phyloP scores from a whole-genome alignment of 2,113 vertebrate species.

The Pterophyllum scalare region DNA sequence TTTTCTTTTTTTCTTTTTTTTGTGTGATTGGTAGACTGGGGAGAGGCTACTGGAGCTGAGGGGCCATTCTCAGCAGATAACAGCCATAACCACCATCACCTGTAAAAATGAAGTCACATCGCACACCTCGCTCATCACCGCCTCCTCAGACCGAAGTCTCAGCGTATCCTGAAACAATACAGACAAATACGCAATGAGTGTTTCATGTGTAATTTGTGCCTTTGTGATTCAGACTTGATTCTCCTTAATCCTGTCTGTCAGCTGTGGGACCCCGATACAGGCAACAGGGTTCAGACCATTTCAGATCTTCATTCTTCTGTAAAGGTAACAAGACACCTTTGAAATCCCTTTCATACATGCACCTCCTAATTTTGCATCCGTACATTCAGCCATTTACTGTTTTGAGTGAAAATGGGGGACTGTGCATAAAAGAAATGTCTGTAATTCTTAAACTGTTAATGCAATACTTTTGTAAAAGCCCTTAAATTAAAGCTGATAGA shows the following conservation, averaged over 20 bases:
- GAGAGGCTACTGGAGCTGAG: conserved; percentile 89
- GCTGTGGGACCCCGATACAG: conserved; percentile 90
- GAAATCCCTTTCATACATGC: neutral
- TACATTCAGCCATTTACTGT: neutral
- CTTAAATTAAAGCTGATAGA: neutral
- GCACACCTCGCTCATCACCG: conserved; percentile 85
- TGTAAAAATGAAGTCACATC: conserved; percentile 63
- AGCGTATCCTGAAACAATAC: conserved; percentile 87
- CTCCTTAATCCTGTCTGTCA: conserved; percentile 78
- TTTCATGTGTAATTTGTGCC: neutral
- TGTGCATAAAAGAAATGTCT: neutral
- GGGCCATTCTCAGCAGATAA: conserved; percentile 94
- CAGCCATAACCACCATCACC: conserved; percentile 85
- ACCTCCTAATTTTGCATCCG: neutral
- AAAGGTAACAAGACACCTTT: conserved; percentile 82
- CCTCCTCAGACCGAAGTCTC: conserved; percentile 92
- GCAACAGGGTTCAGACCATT: conserved; percentile 86
- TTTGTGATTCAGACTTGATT: neutral
- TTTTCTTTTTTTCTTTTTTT: neutral
- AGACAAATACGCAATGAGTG: neutral
- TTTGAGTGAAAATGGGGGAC: neutral
- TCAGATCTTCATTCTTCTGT: conserved; percentile 93
- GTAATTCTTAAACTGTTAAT: neutral
- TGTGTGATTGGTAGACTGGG: conserved; percentile 85
- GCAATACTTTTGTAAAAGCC: neutral